Conservation (phyloP, 2,888 invertebrate species). For the Melanophora roralis region DNA sequence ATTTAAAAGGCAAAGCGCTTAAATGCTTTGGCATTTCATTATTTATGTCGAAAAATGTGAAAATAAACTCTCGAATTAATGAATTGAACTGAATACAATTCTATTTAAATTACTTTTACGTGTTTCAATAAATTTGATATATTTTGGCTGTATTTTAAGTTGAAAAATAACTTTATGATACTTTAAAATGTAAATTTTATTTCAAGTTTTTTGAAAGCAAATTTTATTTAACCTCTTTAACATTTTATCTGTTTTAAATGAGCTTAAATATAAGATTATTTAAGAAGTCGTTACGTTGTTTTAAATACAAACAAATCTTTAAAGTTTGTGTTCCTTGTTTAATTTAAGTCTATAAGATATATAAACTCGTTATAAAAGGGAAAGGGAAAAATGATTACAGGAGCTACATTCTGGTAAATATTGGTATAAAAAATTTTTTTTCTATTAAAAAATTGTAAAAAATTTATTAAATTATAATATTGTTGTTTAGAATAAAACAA, state of each 20-base stretch:
- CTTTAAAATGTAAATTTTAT: not conserved
- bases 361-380: too few species aligned
- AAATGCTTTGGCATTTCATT: constrained; percentile 14
- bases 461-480: too few species aligned
- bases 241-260: constrained; percentile 7
- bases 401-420: too few species aligned
- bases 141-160: not conserved
- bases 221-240: constrained; percentile 18
- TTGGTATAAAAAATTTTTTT: too few species aligned
- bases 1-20: not conserved
- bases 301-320: constrained; percentile 13
- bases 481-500: too few species aligned
- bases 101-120: constrained; percentile 47
- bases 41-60: not conserved
- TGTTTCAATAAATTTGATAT: constrained; percentile 24
- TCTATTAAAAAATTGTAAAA: too few species aligned
- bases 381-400: too few species aligned
- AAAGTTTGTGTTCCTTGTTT: not conserved
- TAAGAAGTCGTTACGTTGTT: not conserved
- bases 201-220: constrained; percentile 6
- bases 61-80: not conserved
- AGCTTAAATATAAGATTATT: constrained; percentile 20
- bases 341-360: too few species aligned
- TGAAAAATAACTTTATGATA: not conserved
- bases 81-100: constrained; percentile 13